These are phyloP conservation scores for Drosophila pruinosa DNA, from an alignment of 1,140 invertebrate genomes.

Conservation along the genomic window DNA sequence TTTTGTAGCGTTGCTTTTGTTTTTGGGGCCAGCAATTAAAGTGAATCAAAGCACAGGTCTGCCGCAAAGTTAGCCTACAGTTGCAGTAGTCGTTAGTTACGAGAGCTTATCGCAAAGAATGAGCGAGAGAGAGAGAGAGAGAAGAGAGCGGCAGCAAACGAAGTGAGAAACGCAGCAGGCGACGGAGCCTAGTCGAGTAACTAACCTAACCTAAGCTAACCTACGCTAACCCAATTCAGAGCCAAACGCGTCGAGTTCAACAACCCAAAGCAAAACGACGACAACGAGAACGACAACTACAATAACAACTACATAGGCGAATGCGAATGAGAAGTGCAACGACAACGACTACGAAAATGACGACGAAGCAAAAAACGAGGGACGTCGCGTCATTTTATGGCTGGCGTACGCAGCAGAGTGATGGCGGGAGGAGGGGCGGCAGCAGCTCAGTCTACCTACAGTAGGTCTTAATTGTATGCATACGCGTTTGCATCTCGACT, in stretches of 20 bases:
- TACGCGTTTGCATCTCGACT: slow-evolving; percentile 1
- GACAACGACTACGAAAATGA: slow-evolving; percentile 5
- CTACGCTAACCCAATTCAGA: slow-evolving; percentile 66
- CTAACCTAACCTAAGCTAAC: slow-evolving; percentile 69
- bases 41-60: slow-evolving; percentile 47
- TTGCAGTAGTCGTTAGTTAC: slow-evolving; percentile 55
- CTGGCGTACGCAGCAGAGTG: neutral
- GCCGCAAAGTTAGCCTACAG: neutral
- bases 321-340: too few relatives aligned
- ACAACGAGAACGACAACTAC: slow-evolving; percentile 9
- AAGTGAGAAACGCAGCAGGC: slow-evolving; percentile 14
- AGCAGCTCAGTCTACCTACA: slow-evolving; percentile 29
- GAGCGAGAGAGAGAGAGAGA: slow-evolving; percentile 19
- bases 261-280: slow-evolving; percentile 48
- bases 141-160: neutral
- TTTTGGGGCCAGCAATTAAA: slow-evolving; percentile 48
- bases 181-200: slow-evolving; percentile 42
- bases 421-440: too few relatives aligned
- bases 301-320: too few relatives aligned
- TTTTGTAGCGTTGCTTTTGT: neutral
- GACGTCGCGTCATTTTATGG: slow-evolving; percentile 13
- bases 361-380: neutral
- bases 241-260: slow-evolving; percentile 55
- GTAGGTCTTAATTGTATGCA: slow-evolving; percentile 33
- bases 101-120: slow-evolving; percentile 59